These are phyloP conservation scores for Masticophis lateralis DNA, from an alignment of 2,797 vertebrate genomes.

Conservation along the genomic window DNA sequence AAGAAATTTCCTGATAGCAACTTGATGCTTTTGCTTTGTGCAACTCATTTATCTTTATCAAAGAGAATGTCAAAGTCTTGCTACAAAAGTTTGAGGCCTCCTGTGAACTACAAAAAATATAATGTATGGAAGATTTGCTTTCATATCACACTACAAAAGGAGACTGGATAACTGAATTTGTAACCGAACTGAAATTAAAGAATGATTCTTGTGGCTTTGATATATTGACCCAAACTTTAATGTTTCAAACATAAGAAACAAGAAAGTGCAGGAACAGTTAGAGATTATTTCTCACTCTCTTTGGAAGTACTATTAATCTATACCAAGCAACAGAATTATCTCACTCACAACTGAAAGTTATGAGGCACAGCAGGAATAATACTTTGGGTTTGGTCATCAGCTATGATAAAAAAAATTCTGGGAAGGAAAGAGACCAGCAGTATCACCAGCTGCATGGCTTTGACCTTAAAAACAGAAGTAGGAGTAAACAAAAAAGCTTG, in stretches of 20 bases:
- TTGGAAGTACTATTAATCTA: background rate
- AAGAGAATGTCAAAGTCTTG: background rate
- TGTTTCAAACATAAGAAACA: background rate
- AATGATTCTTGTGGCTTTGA: background rate
- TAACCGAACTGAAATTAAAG: background rate
- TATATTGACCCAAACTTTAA: background rate
- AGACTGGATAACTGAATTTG: background rate
- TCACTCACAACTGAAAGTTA: background rate
- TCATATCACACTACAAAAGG: background rate
- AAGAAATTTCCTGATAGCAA: background rate
- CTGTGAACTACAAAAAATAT: background rate
- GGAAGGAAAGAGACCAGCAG: background rate
- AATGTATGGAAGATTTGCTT: background rate
- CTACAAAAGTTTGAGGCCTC: background rate
- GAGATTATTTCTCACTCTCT: background rate
- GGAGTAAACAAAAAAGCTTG: background rate
- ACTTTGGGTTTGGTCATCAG: background rate
- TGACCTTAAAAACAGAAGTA: background rate
- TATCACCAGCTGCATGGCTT: background rate
- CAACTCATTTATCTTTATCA: background rate
- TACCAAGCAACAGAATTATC: background rate
- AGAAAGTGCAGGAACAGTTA: background rate
- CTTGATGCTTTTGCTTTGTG: background rate
- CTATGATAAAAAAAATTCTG: background rate
- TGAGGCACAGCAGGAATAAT: background rate